A percentile compares a stretch with the other conserved stretches of the same genome.
Conservation (phyloP, 2,797 vertebrate species). For the Poecilia velifera region DNA sequence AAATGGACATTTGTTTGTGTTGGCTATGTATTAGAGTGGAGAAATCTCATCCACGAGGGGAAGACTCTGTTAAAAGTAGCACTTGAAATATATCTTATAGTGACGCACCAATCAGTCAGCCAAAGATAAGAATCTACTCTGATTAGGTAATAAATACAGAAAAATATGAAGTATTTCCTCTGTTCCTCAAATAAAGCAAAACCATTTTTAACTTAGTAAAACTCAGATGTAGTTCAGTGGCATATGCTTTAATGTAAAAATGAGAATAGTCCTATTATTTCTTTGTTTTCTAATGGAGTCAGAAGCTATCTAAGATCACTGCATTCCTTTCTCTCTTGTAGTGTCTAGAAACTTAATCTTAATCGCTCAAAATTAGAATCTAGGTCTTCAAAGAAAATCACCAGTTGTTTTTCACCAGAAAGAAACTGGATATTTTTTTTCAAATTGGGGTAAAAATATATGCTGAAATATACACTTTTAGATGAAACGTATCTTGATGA, state of each 20-base stretch:
- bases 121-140: background rate
- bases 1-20: background rate
- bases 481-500: background rate
- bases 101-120: background rate
- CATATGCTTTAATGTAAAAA: background rate
- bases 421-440: background rate
- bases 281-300: background rate
- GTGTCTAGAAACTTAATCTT: background rate
- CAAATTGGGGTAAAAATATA: background rate
- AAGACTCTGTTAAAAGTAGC: background rate
- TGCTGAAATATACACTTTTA: background rate
- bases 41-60: background rate
- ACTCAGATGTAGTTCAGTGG: background rate
- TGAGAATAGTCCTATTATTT: background rate
- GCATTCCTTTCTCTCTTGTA: background rate
- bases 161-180: background rate
- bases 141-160: background rate
- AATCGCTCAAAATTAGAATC: background rate
- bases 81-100: background rate
- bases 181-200: background rate
- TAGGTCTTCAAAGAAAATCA: background rate
- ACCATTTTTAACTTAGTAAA: background rate
- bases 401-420: background rate
- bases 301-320: background rate
- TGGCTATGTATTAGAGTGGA: background rate